Evolutionary conservation across 2,113 vertebrate species (phyloP), one percentile per base, ranked within the genome.

Genomic region (Falcunculus frontatus): DNA sequence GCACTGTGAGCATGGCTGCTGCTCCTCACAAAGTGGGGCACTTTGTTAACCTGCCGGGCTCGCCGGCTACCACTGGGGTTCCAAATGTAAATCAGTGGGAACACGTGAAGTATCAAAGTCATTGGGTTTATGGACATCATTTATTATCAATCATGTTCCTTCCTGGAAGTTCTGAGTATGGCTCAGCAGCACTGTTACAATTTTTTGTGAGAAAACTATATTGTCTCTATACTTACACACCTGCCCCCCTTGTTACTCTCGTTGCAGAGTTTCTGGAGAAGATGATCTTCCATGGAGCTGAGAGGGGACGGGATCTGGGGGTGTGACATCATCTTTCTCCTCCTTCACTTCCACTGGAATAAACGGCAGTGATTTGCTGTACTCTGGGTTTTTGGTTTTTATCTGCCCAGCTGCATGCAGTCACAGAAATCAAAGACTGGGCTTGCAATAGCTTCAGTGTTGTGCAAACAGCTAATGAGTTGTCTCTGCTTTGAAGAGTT

Each of bases 31-130:
- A 90, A 93, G 91, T 44, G 63, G 1, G 3, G 20, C 52, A 42
- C 75, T 95, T 86, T 69, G 63, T 74, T 86, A 80, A 78, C 52
- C 72, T 91, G 65, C 69, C 90, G 91, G 78, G 53, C 53, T 88
- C 0, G 0, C 67, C 8, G 42, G n/a, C 74, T 83, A 23, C 74
- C 52, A 68, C 87, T 35, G 74, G 81, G 84, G 63, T 74, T 95
- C 72, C 91, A 91, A 95, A 91, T 73, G 89, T 76, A 91, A 93
- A 95, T 84, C 92, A 90, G 68, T 75, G 47, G 79, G 78, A 96
- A 78, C 53, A 86, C 70, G 32, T 69, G 52, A 96, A 84, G n/a
- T 7, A 69, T 52, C 30, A 90, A 89, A 95, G 86, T 86, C 33
- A 32, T 79, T 80, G 7, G 11, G 23, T 73, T 96, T 91, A 76